These are phyloP conservation scores for Coelopa pilipes DNA, from an alignment of 2,888 invertebrate species.

Conservation along the genomic window DNA sequence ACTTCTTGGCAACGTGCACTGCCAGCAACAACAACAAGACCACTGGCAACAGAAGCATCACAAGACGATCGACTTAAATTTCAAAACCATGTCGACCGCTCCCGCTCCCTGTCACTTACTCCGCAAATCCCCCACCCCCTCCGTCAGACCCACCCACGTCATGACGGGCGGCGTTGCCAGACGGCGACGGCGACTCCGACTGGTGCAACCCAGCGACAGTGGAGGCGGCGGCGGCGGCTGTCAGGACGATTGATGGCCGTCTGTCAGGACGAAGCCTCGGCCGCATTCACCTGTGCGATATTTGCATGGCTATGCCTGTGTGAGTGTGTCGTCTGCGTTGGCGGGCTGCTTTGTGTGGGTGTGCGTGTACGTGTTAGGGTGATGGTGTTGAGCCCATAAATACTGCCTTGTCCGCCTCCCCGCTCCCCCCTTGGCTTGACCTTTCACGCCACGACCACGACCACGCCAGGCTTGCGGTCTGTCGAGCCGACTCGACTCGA, in stretches of 20 bases:
- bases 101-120: conserved; percentile 28
- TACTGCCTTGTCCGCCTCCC: too few species aligned
- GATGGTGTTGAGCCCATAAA: too few species aligned
- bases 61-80: conserved; percentile 26
- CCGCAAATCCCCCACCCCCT: conserved; percentile 45
- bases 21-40: neutral
- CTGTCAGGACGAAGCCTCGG: conserved; percentile 43
- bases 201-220: conserved; percentile 27
- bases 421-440: too few species aligned
- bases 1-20: conserved; percentile 30
- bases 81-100: conserved; percentile 17
- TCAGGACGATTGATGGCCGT: conserved; percentile 49
- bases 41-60: conserved; percentile 18
- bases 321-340: neutral
- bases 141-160: neutral
- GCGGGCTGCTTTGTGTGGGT: too few species aligned
- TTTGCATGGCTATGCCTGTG: neutral
- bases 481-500: too few species aligned
- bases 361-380: too few species aligned
- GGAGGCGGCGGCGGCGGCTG: conserved; percentile 22
- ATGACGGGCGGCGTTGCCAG: neutral
- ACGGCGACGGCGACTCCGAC: neutral
- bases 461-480: neutral
- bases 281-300: neutral
- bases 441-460: neutral